Base-by-base conservation (phyloP, 2,888 invertebrate genomes). In the Heliconius aoede region DNA sequence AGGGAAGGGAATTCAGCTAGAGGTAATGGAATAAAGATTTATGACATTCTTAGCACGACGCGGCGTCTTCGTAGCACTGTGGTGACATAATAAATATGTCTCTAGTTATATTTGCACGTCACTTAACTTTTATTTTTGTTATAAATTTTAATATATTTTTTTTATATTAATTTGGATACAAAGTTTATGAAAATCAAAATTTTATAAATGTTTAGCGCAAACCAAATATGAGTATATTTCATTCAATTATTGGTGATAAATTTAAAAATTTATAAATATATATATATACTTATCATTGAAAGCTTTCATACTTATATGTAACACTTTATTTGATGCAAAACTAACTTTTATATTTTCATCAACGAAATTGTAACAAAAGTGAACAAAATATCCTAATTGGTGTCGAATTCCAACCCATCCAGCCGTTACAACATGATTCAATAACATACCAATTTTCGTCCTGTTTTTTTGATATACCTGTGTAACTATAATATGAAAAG, bases 1-100 rank as follows among this genome's bases (percentile, higher is more conserved):
- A 80, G 68, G 79, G 78, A 81, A 79, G 80, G 77, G 80, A 78
- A 77, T 77, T 79, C 80, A 79, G 80, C 79, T 75, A 75, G 78
- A 80, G 78, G 81, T 79, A 81, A 80, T 81, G 81, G 78, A 81
- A 80, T 81, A 78, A 81, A 78, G 76, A 81, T 80, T 81, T 81
- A 81, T 79, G 79, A 81, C 80, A 78, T 79, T 80, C 81, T 79
- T 74, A 80, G 78, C 80, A 78, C 76, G 72, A 71, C 74, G 76
- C 75, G 68, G 71, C 74, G 72, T 73, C 76, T 79, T 75, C 73
- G 76, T 71, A 76, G 78, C 65, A 76, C 75, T 55, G 55, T 60
- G 76, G 72, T 15, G 26, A 55, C 58, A 26, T 24, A 36, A 24
- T 26, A 36, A 24, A 72, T 71, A 32, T 55, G 15, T 4, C 69